A percentile compares a stretch with the other conserved stretches of the same genome.
phyloP scores from a whole-genome alignment of 1,140 invertebrate species.

The Danaus melanippus region DNA sequence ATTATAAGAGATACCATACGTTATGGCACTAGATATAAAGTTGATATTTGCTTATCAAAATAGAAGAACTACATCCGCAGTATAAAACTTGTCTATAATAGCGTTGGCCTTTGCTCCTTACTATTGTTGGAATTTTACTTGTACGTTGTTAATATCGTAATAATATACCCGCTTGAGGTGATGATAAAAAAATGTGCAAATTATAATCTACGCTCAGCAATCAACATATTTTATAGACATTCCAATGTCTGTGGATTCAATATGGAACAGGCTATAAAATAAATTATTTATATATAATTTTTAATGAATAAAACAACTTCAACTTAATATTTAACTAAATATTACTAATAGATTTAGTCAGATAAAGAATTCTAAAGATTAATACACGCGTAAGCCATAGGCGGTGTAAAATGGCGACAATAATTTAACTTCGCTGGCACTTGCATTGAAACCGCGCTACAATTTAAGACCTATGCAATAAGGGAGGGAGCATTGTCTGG shows the following conservation, averaged over 20 bases:
- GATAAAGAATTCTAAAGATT: slow-evolving; percentile 39
- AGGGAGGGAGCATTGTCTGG: slow-evolving; percentile 61
- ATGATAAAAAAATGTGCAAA: too few species aligned
- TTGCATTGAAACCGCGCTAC: slow-evolving; percentile 66
- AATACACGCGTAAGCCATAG: slow-evolving; percentile 47
- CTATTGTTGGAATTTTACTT: slow-evolving; percentile 29
- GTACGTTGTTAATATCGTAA: slow-evolving; percentile 19
- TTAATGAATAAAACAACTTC: too few species aligned
- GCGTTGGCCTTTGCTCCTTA: slow-evolving; percentile 47
- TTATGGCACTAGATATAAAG: slow-evolving; percentile 1
- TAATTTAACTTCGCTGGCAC: slow-evolving; percentile 65
- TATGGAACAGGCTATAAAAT: too few species aligned
- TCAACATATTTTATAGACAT: too few species aligned
- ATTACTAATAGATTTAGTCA: slow-evolving; percentile 35
- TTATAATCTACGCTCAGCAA: too few species aligned
- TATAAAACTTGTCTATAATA: slow-evolving; percentile 46
- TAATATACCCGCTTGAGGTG: too few species aligned
- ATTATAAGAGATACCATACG: slow-evolving; percentile 3
- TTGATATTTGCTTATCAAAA: slow-evolving; percentile 1
- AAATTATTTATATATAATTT: too few species aligned
- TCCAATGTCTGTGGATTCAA: too few species aligned
- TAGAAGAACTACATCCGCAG: slow-evolving; percentile 17
- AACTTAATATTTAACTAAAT: slow-evolving; percentile 11
- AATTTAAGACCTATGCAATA: slow-evolving; percentile 68
- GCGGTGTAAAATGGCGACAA: slow-evolving; percentile 58